Percentiles rank a stretch among this genome's conserved stretches.
phyloP scores from a whole-genome alignment of 2,888 invertebrate species.

The Thera obeliscata region DNA sequence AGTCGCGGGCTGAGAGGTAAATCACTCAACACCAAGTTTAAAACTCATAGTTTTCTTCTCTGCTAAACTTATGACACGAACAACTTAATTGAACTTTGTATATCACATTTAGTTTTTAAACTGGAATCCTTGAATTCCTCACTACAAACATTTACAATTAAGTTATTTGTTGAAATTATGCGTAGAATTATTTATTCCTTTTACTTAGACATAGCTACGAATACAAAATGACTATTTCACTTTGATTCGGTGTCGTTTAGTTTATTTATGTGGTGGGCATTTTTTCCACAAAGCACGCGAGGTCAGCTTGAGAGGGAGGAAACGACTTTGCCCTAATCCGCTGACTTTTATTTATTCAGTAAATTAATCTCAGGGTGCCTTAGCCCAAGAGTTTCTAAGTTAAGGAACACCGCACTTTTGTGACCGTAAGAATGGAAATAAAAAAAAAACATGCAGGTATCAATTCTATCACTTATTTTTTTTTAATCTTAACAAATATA shows the following conservation, averaged over 20 bases:
- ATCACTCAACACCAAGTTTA: conserved; percentile 21
- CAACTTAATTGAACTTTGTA: not conserved
- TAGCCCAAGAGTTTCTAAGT: conserved; percentile 56
- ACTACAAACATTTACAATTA: no score
- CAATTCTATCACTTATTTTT: no score
- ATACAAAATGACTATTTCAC: conserved; percentile 56
- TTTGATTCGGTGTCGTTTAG: conserved; percentile 71
- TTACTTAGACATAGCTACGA: conserved; percentile 13
- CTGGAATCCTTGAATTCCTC: no score
- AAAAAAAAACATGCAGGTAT: no score
- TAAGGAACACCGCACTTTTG: not conserved
- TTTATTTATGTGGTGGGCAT: conserved; percentile 79
- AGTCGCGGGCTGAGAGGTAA: conserved; percentile 16
- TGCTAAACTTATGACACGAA: not conserved
- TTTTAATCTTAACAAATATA: no score
- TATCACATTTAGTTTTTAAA: not conserved
- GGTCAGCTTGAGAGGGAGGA: conserved; percentile 83
- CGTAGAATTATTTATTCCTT: no score
- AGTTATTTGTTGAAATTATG: no score
- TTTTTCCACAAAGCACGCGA: conserved; percentile 82
- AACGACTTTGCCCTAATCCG: conserved; percentile 83
- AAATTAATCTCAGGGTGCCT: conserved; percentile 79
- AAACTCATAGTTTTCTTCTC: conserved; percentile 1
- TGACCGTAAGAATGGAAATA: not conserved
- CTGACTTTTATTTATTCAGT: conserved; percentile 85